Base-by-base conservation (phyloP, 2,888 invertebrate genomes). In the Andrena chrysosceles region DNA sequence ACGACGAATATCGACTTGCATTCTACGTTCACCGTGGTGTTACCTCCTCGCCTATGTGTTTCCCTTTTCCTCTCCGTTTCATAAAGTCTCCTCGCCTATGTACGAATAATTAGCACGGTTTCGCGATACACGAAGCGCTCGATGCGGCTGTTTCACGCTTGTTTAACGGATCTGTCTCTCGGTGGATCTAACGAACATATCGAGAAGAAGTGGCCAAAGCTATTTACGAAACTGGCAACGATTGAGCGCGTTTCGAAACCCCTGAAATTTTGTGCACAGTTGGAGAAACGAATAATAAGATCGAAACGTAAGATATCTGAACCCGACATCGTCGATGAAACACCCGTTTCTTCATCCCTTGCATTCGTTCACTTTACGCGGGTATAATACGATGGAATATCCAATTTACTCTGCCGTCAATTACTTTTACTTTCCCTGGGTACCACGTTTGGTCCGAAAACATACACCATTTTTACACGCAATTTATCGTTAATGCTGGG, bases 21-120 rank as follows among this genome's bases (percentile, higher is more conserved):
- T 80, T 85, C 89, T 84, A 85, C 81, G 85, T 88, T 90, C 84
- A 90, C 91, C 35, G 54, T 91, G 91, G 91, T 92, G 90, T 92
- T 92, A 89, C 89, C 86, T 87, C 90, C 90, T 91, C 20, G 23
- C 56, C 90, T 86, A 70, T 35, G 33, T 85, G 70, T 72, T 77
- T 75, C 60, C 76, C 69, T 81, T 76, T 73, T 64, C 60, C 54
- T 69, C 78, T 76, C 63, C 42, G 56, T 16, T 74, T 52, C 54
- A 33, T 23, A 13, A 67, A 64, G 59, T 83, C 49, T 54, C 52
- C 52, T 49, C 23, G 60, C 29, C 2, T 59, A 33, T 63, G 13
- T 76, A 62, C 71, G 52, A 71, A 69, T 26, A 59, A 68, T 48
- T 69, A 72, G 23, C 52, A 13, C 48, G 35, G 59, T 48, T 35